These are phyloP conservation scores for Luidia sarsii DNA, from an alignment of 53 echinoderm and acorn worm species.

Conservation along the genomic window DNA sequence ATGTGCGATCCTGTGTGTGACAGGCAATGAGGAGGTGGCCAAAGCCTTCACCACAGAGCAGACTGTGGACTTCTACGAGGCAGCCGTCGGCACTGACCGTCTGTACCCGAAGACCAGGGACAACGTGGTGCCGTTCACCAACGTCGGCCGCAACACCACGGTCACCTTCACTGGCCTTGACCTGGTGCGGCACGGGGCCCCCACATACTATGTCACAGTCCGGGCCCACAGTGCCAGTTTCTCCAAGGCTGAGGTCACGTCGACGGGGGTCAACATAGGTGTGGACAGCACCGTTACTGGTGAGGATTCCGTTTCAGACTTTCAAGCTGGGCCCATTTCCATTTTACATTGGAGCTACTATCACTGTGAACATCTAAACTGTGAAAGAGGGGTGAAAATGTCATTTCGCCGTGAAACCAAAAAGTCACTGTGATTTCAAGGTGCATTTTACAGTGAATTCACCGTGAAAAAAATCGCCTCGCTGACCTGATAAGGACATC, in stretches of 20 bases:
- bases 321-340: not conserved
- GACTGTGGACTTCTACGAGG: constrained; percentile 54
- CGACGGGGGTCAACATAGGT: constrained; percentile 56
- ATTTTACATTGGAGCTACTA: too few species aligned
- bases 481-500: too few species aligned
- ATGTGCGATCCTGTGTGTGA: too few species aligned
- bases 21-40: constrained; percentile 29
- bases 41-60: constrained; percentile 26
- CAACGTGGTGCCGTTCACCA: constrained; percentile 57
- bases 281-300: constrained; percentile 36
- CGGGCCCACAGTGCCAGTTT: constrained; percentile 48
- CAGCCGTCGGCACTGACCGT: constrained; percentile 60
- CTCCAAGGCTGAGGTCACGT: constrained; percentile 57
- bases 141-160: constrained; percentile 51
- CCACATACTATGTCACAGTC: constrained; percentile 61
- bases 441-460: too few species aligned
- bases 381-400: too few species aligned
- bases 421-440: too few species aligned
- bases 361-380: too few species aligned
- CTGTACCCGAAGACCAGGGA: constrained; percentile 70
- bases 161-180: constrained; percentile 45
- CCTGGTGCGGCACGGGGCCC: not conserved
- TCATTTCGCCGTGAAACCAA: too few species aligned
- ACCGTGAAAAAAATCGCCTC: too few species aligned
- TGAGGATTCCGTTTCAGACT: not conserved